A percentile compares a stretch with the other conserved stretches of the same genome.
These are phyloP conservation scores for Trichechus manatus DNA, from an alignment of 2,113 vertebrate species.

Conservation along the genomic window DNA sequence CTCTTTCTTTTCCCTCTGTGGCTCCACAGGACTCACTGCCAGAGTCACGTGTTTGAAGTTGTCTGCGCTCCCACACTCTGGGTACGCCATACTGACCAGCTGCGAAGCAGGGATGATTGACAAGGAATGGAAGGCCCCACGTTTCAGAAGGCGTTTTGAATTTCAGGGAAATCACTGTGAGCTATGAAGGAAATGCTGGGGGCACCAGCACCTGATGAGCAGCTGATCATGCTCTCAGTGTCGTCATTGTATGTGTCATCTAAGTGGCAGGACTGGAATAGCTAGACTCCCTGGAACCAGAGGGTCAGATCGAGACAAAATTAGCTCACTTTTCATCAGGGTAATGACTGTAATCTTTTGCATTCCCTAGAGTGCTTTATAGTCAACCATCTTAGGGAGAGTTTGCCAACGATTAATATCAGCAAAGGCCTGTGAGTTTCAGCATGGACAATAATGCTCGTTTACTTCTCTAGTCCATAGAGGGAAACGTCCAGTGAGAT, in stretches of 20 bases:
- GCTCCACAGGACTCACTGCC: slow-evolving; percentile 56
- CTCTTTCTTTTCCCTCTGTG: neutral
- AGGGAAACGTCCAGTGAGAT: no score
- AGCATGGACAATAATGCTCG: neutral
- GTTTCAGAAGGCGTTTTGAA: slow-evolving; percentile 78
- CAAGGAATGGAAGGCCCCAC: slow-evolving; percentile 58
- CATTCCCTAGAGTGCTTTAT: slow-evolving; percentile 35
- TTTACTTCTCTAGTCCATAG: neutral
- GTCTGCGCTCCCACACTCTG: slow-evolving; percentile 48
- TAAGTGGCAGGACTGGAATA: slow-evolving; percentile 49
- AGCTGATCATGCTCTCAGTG: neutral
- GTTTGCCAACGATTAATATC: slow-evolving; percentile 12
- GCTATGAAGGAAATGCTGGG: slow-evolving; percentile 39
- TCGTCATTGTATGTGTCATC: neutral
- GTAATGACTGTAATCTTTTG: slow-evolving; percentile 62
- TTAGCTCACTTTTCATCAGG: slow-evolving; percentile 52
- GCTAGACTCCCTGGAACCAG: slow-evolving; percentile 76
- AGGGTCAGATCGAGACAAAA: slow-evolving; percentile 62
- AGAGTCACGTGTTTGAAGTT: slow-evolving; percentile 51
- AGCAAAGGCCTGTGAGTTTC: neutral
- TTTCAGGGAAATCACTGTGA: slow-evolving; percentile 74
- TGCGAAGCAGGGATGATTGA: slow-evolving; percentile 56
- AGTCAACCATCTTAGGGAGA: neutral
- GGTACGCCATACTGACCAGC: slow-evolving; percentile 6
- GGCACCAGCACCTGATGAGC: neutral